These are phyloP conservation scores for Cenopis cana DNA, from an alignment of 2,888 invertebrate genomes.

Conservation along the genomic window DNA sequence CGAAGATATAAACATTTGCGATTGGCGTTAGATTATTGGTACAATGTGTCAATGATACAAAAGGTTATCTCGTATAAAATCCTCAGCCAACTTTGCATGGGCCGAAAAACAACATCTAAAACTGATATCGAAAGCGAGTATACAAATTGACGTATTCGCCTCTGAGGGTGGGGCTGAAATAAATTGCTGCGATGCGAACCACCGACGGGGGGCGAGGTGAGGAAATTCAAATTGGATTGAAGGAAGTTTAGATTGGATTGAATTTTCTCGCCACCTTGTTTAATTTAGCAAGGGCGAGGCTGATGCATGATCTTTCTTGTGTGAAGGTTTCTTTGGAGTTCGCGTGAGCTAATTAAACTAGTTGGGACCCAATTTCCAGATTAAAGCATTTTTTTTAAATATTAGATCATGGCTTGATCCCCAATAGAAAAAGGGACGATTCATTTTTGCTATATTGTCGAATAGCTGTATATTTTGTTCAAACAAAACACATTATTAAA, in stretches of 20 bases:
- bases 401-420: no score
- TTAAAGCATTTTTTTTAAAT: no score
- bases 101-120: slow-evolving; percentile 33
- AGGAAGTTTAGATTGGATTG: slow-evolving; percentile 83
- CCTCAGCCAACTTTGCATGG: neutral
- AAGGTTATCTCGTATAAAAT: neutral
- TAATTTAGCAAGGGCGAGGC: slow-evolving; percentile 73
- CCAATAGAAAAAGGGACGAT: no score
- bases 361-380: neutral
- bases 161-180: slow-evolving; percentile 54
- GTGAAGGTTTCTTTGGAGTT: slow-evolving; percentile 37
- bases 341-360: slow-evolving; percentile 8
- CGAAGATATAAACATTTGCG: neutral
- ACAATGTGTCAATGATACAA: no score
- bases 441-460: no score
- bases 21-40: neutral
- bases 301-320: slow-evolving; percentile 48
- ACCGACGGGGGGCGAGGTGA: slow-evolving; percentile 53
- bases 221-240: slow-evolving; percentile 83
- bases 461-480: no score
- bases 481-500: no score
- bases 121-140: slow-evolving; percentile 36
- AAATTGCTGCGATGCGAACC: slow-evolving; percentile 58
- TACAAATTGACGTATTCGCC: slow-evolving; percentile 48
- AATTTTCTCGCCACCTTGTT: slow-evolving; percentile 81